Percentiles rank a stretch among this genome's conserved stretches.
Conservation (phyloP, 2,888 invertebrate species). For the Apotomis turbidana region DNA sequence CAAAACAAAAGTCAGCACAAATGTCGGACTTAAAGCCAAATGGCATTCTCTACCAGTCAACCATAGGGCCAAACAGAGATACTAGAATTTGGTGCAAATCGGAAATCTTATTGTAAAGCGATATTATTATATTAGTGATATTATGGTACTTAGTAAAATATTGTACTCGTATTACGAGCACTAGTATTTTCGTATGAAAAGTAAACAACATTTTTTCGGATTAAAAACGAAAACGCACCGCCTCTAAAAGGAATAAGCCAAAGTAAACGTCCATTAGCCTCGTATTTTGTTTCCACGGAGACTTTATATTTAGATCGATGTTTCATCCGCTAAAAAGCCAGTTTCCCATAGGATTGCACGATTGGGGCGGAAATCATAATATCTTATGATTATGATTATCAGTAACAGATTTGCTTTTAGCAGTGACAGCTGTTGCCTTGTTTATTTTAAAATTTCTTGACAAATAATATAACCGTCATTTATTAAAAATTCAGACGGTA, state of each 20-base stretch:
- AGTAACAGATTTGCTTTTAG: slow-evolving; percentile 13
- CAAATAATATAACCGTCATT: background rate
- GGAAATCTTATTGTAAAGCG: too few species aligned
- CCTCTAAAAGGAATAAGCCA: slow-evolving; percentile 27
- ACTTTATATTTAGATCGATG: slow-evolving; percentile 34
- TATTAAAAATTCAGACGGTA: background rate
- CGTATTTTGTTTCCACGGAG: slow-evolving; percentile 36
- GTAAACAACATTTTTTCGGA: background rate
- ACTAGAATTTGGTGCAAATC: too few species aligned
- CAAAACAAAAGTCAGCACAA: too few species aligned
- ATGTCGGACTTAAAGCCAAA: too few species aligned
- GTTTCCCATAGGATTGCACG: slow-evolving; percentile 31
- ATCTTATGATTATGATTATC: slow-evolving; percentile 12
- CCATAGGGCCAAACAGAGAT: too few species aligned
- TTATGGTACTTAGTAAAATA: too few species aligned
- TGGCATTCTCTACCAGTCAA: too few species aligned
- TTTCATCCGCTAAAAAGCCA: slow-evolving; percentile 35
- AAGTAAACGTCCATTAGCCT: slow-evolving; percentile 37
- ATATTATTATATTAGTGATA: too few species aligned
- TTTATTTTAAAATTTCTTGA: background rate
- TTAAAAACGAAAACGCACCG: slow-evolving; percentile 1
- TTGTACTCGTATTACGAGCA: background rate
- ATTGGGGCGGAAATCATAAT: slow-evolving; percentile 18
- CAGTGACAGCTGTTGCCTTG: slow-evolving; percentile 8
- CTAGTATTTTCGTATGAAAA: background rate